phyloP scores from a whole-genome alignment of 2,888 invertebrate species.

The Lasioglossum morio region DNA sequence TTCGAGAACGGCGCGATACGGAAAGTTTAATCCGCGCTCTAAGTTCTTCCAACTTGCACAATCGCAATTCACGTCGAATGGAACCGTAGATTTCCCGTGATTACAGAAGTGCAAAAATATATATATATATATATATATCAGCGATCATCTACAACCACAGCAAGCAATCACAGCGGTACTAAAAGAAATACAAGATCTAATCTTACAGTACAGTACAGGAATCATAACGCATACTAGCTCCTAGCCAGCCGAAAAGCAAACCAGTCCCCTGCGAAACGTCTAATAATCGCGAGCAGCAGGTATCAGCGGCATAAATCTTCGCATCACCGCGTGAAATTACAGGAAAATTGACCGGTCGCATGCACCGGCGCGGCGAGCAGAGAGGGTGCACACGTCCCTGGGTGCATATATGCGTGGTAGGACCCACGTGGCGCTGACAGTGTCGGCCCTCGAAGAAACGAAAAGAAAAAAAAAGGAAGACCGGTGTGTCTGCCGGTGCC shows the following conservation, averaged over 20 bases:
- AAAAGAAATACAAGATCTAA: neutral
- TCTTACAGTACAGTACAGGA: neutral
- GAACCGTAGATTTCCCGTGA: neutral
- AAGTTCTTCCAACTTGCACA: neutral
- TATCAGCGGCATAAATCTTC: conserved; percentile 1
- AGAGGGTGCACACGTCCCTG: neutral
- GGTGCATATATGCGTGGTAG: conserved; percentile 5
- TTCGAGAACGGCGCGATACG: neutral
- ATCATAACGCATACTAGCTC: neutral
- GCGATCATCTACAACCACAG: neutral
- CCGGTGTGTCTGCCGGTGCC: neutral
- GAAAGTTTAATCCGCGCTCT: neutral
- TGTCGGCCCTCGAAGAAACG: neutral
- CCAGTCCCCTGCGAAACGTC: conserved; percentile 6
- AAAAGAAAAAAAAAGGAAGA: neutral
- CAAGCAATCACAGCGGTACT: neutral
- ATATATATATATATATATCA: conserved; percentile 1
- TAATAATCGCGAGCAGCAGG: conserved; percentile 6
- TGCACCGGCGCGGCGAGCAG: neutral
- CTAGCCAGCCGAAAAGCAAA: neutral
- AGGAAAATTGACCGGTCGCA: conserved; percentile 1
- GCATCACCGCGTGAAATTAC: conserved; percentile 6
- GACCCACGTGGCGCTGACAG: neutral
- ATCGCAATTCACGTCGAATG: neutral
- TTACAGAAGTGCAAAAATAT: neutral